Evolutionary conservation across 1,140 invertebrate species (phyloP).

Genomic region (Drosophila busckii): DNA sequence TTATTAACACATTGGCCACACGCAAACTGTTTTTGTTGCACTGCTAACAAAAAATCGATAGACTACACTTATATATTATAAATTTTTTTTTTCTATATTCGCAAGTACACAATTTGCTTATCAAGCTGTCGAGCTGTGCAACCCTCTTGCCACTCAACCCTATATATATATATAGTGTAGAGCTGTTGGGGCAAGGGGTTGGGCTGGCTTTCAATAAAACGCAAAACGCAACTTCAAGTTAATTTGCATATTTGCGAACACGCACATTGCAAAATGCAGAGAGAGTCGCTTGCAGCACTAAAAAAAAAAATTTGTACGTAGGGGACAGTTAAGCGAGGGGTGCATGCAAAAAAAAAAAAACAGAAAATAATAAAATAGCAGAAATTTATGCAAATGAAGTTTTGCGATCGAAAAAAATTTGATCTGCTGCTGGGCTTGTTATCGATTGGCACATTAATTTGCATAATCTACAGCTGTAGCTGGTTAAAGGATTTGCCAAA

Average conservation of each 20-base stretch:
- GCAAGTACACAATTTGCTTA: conserved; percentile 44
- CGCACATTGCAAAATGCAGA: conserved; percentile 60
- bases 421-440: conserved; percentile 40
- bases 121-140: conserved; percentile 30
- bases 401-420: conserved; percentile 29
- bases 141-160: conserved; percentile 54
- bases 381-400: conserved; percentile 60
- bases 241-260: conserved; percentile 68
- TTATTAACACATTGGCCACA: too few species aligned
- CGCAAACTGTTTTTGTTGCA: neutral
- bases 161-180: conserved; percentile 1
- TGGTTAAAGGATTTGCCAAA: conserved; percentile 72
- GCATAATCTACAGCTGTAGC: conserved; percentile 61
- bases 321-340: conserved; percentile 34
- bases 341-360: conserved; percentile 2
- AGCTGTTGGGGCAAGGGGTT: conserved; percentile 3
- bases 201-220: conserved; percentile 35
- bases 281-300: conserved; percentile 51
- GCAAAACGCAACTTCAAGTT: conserved; percentile 68
- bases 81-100: too few species aligned
- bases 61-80: too few species aligned
- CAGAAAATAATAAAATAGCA: conserved; percentile 18
- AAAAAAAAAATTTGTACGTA: conserved; percentile 55
- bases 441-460: conserved; percentile 66
- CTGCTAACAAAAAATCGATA: conserved; percentile 32